These are phyloP conservation scores for Emmelina monodactyla DNA, from an alignment of 2,888 invertebrate species.

Conservation along the genomic window DNA sequence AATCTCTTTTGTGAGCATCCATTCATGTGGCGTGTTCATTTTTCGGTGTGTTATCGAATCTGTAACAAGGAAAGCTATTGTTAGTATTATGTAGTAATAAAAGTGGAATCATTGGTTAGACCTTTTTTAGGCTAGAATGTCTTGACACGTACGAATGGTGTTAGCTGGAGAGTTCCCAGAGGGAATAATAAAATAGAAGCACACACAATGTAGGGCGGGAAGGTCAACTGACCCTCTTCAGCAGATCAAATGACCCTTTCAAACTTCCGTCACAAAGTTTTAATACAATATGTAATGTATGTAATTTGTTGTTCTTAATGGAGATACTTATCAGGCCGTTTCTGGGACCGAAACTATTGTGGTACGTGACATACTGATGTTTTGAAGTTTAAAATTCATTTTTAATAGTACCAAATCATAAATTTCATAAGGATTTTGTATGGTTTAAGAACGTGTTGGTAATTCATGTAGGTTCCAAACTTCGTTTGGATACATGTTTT, in stretches of 20 bases:
- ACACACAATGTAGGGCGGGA: neutral
- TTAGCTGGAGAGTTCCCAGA: neutral
- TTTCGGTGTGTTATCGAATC: slow-evolving; percentile 30
- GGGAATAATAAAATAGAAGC: neutral
- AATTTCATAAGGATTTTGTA: no score
- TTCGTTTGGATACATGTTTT: no score
- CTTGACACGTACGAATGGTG: neutral
- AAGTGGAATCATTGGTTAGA: no score
- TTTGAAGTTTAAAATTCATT: no score
- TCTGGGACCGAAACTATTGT: no score
- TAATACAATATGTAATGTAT: neutral
- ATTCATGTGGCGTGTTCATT: slow-evolving; percentile 41
- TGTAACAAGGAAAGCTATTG: slow-evolving; percentile 37
- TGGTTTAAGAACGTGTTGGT: no score
- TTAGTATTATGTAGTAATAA: slow-evolving; percentile 20
- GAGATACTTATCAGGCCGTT: no score
- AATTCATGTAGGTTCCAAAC: no score
- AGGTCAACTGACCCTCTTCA: neutral
- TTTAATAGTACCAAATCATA: no score
- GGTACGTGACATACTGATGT: no score
- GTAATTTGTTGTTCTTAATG: neutral
- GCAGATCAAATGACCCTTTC: slow-evolving; percentile 1
- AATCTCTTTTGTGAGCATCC: slow-evolving; percentile 33
- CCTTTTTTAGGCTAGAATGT: slow-evolving; percentile 12
- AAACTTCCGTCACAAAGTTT: neutral